Percentiles rank a stretch among this genome's conserved stretches.
phyloP scores from a whole-genome alignment of 1,140 invertebrate species.

The Lysiphlebus fabarum region DNA sequence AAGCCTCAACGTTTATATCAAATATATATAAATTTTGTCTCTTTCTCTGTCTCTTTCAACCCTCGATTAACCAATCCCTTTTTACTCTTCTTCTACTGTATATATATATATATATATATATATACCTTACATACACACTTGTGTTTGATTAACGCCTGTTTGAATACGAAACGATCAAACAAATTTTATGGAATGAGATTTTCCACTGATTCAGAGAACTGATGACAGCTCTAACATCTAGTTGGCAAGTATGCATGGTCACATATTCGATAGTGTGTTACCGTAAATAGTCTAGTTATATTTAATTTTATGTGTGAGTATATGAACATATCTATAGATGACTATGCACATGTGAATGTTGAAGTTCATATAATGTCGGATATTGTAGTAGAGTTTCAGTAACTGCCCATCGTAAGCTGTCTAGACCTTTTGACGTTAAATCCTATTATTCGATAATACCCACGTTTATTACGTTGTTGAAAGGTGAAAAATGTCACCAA shows the following conservation, averaged over 20 bases:
- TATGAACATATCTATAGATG: no score
- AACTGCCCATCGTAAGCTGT: constrained; percentile 11
- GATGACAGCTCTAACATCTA: neutral
- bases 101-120: no score
- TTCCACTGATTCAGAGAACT: neutral
- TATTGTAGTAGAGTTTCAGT: neutral
- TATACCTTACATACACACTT: neutral
- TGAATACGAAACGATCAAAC: constrained; percentile 21
- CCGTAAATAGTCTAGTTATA: no score
- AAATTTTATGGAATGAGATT: constrained; percentile 6
- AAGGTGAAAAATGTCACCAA: constrained; percentile 20
- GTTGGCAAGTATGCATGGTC: neutral
- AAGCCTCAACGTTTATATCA: neutral
- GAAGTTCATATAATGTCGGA: no score
- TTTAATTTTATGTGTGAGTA: no score
- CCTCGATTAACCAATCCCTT: neutral
- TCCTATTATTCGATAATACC: constrained; percentile 15
- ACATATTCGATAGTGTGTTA: neutral
- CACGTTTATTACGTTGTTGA: constrained; percentile 16
- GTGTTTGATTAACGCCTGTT: constrained; percentile 13
- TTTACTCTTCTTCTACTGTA: neutral
- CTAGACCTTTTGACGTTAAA: constrained; percentile 8
- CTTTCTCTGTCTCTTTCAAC: neutral
- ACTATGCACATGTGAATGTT: no score
- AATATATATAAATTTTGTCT: neutral